Conservation (phyloP, 2,113 vertebrate species). For the Dicentrarchus labrax region DNA sequence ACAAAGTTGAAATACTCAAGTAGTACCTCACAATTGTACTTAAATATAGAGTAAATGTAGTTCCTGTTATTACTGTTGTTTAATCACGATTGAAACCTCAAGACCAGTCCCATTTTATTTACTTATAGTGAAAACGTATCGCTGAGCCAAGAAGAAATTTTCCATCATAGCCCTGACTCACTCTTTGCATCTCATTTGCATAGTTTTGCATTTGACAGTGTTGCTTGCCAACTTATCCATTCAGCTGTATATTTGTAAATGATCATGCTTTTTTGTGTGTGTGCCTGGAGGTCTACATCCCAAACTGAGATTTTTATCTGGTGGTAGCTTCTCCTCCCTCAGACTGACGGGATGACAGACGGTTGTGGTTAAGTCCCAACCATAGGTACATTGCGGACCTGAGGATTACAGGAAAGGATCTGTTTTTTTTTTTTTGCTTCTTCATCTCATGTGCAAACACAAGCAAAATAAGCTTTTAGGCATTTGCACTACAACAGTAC, state of each 20-base stretch:
- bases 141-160: conserved; percentile 53
- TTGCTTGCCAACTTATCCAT: conserved; percentile 54
- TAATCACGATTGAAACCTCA: neutral
- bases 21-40: neutral
- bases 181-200: conserved; percentile 81
- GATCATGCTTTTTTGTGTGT: neutral
- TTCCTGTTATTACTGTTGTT: neutral
- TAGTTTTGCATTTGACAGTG: conserved; percentile 72
- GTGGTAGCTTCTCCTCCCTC: neutral
- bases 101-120: neutral
- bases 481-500: conserved; percentile 67
- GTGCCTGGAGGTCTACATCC: conserved; percentile 30
- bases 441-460: conserved; percentile 76
- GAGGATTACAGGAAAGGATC: conserved; percentile 52
- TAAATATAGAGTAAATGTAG: neutral
- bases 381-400: conserved; percentile 25
- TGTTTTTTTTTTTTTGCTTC: conserved; percentile 21
- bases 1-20: neutral
- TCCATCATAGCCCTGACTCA: conserved; percentile 51
- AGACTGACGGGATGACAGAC: conserved; percentile 9
- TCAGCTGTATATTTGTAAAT: conserved; percentile 32
- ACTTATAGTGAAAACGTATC: neutral
- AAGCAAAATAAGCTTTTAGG: conserved; percentile 48
- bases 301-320: conserved; percentile 57
- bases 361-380: conserved; percentile 42